Evolutionary conservation across 2,113 vertebrate genomes (phyloP).

Genomic region (Anguilla rostrata): DNA sequence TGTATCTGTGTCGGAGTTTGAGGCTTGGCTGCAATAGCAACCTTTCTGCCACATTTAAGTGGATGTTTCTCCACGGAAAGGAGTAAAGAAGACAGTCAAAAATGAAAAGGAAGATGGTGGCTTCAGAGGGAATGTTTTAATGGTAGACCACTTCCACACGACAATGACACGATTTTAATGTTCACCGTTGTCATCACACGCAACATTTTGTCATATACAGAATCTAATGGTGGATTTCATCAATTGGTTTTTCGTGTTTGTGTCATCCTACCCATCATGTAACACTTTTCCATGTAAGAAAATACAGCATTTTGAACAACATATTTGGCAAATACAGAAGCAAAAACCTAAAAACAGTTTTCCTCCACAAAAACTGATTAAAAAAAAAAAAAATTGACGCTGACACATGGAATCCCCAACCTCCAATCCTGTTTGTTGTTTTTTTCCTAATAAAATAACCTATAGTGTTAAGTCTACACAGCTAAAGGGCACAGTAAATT

Average conservation of each 20-base stretch:
- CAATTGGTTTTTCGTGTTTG: constrained; percentile 36
- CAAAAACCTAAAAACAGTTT: constrained; percentile 61
- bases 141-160: constrained; percentile 73
- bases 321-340: constrained; percentile 74
- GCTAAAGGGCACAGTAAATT: constrained; percentile 54
- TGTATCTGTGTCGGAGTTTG: background rate
- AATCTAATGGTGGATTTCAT: constrained; percentile 47
- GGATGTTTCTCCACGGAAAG: background rate
- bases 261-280: constrained; percentile 56
- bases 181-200: constrained; percentile 56
- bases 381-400: constrained; percentile 45
- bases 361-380: constrained; percentile 55
- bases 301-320: constrained; percentile 71
- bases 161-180: constrained; percentile 69
- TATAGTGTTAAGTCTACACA: constrained; percentile 67
- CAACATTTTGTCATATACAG: constrained; percentile 50
- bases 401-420: constrained; percentile 58
- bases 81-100: background rate
- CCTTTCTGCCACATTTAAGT: background rate
- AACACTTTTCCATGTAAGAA: constrained; percentile 74
- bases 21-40: background rate
- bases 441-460: constrained; percentile 51
- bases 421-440: constrained; percentile 42
- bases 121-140: constrained; percentile 79
- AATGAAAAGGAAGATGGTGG: constrained; percentile 11